Base-by-base conservation (phyloP, 2,797 vertebrate genomes). In the Bryconaethiops microstoma region DNA sequence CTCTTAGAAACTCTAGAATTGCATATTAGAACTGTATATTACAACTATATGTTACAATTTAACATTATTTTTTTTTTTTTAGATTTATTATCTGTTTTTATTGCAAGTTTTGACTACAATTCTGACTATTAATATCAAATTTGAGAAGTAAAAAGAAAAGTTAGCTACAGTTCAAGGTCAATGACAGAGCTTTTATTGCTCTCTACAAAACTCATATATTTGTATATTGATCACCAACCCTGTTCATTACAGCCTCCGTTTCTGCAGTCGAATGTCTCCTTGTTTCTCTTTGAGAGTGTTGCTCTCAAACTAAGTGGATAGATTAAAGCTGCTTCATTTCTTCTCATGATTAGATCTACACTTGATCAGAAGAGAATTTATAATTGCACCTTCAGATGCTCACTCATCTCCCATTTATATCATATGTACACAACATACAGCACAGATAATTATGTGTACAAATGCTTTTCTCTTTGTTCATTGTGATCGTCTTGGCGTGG, bases 371-470 rank as follows among this genome's bases (percentile, higher is more conserved):
- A 29, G 23, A 45, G 71, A 8, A 35, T 48, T 48, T 23, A 9
- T 80, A 80, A 80, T 74, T 67, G 73, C 54, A 57, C 35, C 60
- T 74, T 52, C 35, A 45, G 65, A 48, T 23, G 21, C n/a, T 69
- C 8, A 68, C 39, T 45, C 65, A 4, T 68, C 35, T 17, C 40
- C 17, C 70, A 14, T 74, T 65, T 57, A 59, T 52, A 65, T 72
- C 63, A 59, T 48, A 74, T 74, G 68, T 23, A 8, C 19, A 62
- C 25, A 60, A 60, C 52, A 9, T 62, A 54, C 52, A 55, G 55
- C 19, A n/a, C 39, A 59, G 21, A 35, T 35, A 50, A 74, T 55
- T 67, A 67, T 69, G 72, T 39, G 75, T 69, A 21, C 29, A 50
- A 50, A 69, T 29, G 7, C 23, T 60, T 7, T 14, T 50, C 5